Percentiles rank a stretch among this genome's conserved stretches.
phyloP scores from a whole-genome alignment of 2,888 invertebrate genomes.

The Pseudococcus longispinus region DNA sequence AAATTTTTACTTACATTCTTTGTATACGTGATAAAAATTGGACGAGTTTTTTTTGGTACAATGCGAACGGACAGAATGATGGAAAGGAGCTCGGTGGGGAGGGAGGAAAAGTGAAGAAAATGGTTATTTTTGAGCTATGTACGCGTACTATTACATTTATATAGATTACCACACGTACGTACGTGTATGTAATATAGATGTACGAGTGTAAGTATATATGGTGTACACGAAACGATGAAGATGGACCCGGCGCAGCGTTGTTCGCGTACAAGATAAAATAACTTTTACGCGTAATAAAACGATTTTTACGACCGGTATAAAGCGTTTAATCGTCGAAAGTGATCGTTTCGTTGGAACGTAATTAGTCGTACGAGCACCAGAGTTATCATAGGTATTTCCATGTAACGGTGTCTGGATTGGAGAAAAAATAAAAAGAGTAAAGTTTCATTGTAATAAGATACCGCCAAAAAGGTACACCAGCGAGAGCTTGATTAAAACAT shows the following conservation, averaged over 20 bases:
- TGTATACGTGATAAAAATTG: slow-evolving; percentile 22
- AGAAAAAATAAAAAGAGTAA: not conserved
- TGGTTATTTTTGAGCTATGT: slow-evolving; percentile 7
- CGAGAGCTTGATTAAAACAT: slow-evolving; percentile 7
- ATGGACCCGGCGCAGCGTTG: not conserved
- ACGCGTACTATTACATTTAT: not conserved
- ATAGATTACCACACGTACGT: no score
- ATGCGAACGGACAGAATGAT: not conserved
- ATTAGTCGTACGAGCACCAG: not conserved
- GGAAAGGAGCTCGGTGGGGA: not conserved
- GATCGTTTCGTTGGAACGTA: slow-evolving; percentile 38
- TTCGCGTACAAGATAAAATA: slow-evolving; percentile 16
- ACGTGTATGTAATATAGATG: not conserved
- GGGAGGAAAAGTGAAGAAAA: not conserved
- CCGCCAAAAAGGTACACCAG: not conserved
- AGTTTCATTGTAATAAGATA: not conserved
- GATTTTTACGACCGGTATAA: slow-evolving; percentile 21
- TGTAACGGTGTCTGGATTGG: not conserved
- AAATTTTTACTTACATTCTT: slow-evolving; percentile 36
- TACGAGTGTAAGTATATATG: not conserved
- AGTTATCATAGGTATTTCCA: not conserved
- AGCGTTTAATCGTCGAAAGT: slow-evolving; percentile 36
- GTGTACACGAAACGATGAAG: not conserved
- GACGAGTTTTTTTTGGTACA: not conserved
- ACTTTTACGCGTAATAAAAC: slow-evolving; percentile 45